Conservation (phyloP, 1,140 invertebrate species). For the Conus betulinus region DNA sequence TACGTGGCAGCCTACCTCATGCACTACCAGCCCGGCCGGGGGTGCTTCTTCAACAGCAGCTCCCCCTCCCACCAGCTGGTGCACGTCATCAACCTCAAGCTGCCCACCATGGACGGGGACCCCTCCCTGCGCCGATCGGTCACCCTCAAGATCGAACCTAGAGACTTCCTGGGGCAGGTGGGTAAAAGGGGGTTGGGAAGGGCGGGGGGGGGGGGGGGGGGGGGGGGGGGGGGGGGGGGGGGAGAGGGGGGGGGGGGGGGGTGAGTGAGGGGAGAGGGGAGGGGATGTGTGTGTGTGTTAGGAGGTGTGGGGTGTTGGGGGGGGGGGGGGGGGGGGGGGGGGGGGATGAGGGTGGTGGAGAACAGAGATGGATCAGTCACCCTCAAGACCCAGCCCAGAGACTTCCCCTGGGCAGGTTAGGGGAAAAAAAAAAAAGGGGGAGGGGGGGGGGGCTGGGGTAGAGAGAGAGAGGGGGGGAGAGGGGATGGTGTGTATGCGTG, state of each 20-base stretch:
- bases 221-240: too few relatives aligned
- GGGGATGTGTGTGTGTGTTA: too few relatives aligned
- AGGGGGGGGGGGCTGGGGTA: too few relatives aligned
- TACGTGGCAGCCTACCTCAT: conserved; percentile 51
- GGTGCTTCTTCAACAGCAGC: conserved; percentile 50
- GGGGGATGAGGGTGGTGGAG: too few relatives aligned
- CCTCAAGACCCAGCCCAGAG: conserved; percentile 48
- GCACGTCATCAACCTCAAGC: conserved; percentile 53
- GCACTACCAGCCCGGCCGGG: conserved; percentile 40
- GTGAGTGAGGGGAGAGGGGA: too few relatives aligned
- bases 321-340: too few relatives aligned
- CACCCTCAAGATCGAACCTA: conserved; percentile 47
- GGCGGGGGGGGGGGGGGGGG: conserved; percentile 23
- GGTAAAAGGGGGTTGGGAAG: too few relatives aligned
- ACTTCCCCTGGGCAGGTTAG: conserved; percentile 11
- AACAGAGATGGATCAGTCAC: conserved; percentile 20
- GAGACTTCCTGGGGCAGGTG: conserved; percentile 28
- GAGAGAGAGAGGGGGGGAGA: too few relatives aligned
- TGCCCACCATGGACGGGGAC: neutral
- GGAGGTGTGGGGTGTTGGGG: too few relatives aligned
- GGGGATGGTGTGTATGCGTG: too few relatives aligned
- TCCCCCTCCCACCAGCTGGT: conserved; percentile 47
- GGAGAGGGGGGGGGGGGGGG: too few relatives aligned
- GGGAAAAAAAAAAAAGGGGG: too few relatives aligned
- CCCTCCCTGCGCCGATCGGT: neutral